Percentiles rank a stretch among this genome's conserved stretches.
Conservation (phyloP, 1,140 invertebrate species). For the Pseudomyrmex dendroicus region DNA sequence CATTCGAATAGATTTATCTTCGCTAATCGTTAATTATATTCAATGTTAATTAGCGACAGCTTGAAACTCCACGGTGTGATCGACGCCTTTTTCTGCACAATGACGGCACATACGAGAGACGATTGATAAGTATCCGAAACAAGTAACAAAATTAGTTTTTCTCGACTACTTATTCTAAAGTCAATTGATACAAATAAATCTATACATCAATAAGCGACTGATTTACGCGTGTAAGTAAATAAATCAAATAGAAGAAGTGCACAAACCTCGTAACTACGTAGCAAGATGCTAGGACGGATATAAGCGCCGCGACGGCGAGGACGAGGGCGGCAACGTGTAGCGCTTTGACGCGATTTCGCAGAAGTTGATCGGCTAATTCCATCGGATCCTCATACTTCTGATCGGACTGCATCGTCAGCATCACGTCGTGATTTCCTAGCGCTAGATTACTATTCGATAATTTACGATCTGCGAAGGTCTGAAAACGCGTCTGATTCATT, state of each 20-base stretch:
- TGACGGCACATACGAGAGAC: too few relatives aligned
- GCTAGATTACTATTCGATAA: neutral
- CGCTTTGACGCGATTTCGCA: constrained; percentile 60
- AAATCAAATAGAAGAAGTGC: neutral
- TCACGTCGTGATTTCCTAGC: constrained; percentile 13
- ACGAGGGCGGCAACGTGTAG: constrained; percentile 74
- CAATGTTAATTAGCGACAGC: constrained; percentile 18
- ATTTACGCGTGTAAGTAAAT: neutral
- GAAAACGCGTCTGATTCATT: neutral
- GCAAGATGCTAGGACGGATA: constrained; percentile 77
- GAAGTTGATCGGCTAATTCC: constrained; percentile 37
- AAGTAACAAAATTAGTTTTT: constrained; percentile 6
- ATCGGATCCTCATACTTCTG: constrained; percentile 17
- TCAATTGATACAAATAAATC: neutral
- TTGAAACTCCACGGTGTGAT: neutral
- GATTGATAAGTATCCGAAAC: neutral
- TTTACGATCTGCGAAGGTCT: neutral
- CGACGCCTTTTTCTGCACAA: neutral
- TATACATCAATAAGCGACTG: neutral
- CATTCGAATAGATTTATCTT: constrained; percentile 62
- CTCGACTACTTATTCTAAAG: neutral
- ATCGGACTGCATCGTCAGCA: constrained; percentile 18
- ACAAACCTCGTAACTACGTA: constrained; percentile 78
- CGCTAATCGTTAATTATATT: constrained; percentile 47
- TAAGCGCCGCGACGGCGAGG: constrained; percentile 75